Percentiles rank a stretch among this genome's conserved stretches.
Conservation (phyloP, 2,888 invertebrate genomes). For the Archaeoteleia sp. region DNA sequence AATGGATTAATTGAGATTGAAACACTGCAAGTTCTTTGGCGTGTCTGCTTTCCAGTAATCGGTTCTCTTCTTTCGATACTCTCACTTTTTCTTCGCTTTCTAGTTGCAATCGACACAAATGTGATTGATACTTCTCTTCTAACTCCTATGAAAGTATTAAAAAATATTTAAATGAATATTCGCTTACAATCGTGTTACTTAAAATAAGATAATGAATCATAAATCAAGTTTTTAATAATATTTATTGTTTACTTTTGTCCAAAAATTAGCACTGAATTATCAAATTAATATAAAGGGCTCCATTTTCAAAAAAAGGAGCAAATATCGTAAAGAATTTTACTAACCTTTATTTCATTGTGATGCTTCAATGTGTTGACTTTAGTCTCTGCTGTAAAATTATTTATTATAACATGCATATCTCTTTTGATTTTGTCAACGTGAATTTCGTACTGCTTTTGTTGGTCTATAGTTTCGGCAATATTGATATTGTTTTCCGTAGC, state of each 20-base stretch:
- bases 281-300: too few relatives aligned
- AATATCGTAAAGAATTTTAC: conserved; percentile 22
- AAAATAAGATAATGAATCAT: conserved; percentile 6
- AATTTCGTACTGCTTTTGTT: conserved; percentile 66
- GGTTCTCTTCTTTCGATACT: conserved; percentile 61
- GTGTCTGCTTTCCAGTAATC: conserved; percentile 64
- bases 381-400: conserved; percentile 65
- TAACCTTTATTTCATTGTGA: conserved; percentile 63
- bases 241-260: background rate
- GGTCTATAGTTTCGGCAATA: conserved; percentile 60
- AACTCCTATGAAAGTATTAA: conserved; percentile 56
- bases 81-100: conserved; percentile 64
- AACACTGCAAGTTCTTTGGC: conserved; percentile 69
- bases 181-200: too few relatives aligned
- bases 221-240: conserved; percentile 1
- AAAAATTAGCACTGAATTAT: too few relatives aligned
- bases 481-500: conserved; percentile 59
- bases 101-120: conserved; percentile 58
- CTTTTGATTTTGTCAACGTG: conserved; percentile 68
- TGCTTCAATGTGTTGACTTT: conserved; percentile 60
- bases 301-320: too few relatives aligned
- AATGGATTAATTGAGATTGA: conserved; percentile 65
- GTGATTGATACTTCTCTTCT: conserved; percentile 58
- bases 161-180: conserved; percentile 6
- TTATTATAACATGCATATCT: conserved; percentile 67